Conservation (phyloP, 2,797 vertebrate species). For the Cyclura pinguis region DNA sequence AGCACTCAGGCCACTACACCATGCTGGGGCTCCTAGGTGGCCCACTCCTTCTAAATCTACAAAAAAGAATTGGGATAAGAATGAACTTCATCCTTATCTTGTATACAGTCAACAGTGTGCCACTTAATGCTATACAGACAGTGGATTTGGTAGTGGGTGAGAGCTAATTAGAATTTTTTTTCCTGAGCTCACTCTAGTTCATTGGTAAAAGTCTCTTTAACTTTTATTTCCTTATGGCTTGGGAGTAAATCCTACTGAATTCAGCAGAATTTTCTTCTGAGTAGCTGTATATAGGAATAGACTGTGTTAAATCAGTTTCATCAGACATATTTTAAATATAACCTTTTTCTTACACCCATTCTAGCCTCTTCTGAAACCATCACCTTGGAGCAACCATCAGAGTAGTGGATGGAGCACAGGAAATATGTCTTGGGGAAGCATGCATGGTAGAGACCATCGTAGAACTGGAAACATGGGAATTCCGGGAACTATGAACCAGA, state of each 20-base stretch:
- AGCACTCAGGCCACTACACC: no score
- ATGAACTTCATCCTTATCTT: no score
- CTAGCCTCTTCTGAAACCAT: conserved; percentile 96
- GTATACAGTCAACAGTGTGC: not conserved
- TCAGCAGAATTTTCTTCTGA: no score
- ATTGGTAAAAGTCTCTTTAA: not conserved
- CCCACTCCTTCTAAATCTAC: not conserved
- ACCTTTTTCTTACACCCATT: conserved; percentile 48
- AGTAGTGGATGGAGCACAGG: conserved; percentile 94
- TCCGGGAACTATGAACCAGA: conserved; percentile 91
- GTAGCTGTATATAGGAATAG: not conserved
- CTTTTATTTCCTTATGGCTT: not conserved
- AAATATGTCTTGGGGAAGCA: conserved; percentile 92
- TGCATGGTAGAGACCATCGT: conserved; percentile 91
- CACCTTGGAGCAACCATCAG: conserved; percentile 94
- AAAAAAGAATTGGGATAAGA: not conserved
- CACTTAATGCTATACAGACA: not conserved
- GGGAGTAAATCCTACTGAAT: not conserved
- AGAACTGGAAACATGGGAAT: conserved; percentile 90
- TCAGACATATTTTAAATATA: conserved; percentile 38
- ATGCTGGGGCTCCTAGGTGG: no score
- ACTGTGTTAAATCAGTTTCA: not conserved
- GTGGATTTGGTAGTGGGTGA: not conserved
- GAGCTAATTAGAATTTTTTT: not conserved
- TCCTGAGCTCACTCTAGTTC: not conserved